These are phyloP conservation scores for Liopterus haemorrhoidalis DNA, from an alignment of 2,888 invertebrate genomes.

Conservation along the genomic window DNA sequence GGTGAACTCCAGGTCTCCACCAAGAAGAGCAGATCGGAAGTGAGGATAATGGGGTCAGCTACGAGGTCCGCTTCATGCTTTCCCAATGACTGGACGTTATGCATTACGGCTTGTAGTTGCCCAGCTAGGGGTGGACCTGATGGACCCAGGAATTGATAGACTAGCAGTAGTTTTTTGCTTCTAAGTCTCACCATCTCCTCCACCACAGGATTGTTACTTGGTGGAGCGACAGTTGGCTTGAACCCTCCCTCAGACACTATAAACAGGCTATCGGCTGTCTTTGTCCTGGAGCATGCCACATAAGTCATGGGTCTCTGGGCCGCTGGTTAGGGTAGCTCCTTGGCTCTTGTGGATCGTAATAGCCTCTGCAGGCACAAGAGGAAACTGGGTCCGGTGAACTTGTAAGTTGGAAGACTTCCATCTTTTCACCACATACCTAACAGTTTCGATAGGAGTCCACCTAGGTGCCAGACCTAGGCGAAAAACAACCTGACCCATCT, in stretches of 20 bases:
- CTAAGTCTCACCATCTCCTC: no score
- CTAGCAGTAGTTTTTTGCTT: no score
- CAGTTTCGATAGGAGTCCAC: slow-evolving; percentile 2
- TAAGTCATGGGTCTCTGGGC: slow-evolving; percentile 22
- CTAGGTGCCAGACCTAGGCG: neutral
- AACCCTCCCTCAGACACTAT: no score
- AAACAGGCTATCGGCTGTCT: neutral
- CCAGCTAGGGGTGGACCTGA: no score
- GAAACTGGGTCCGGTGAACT: slow-evolving; percentile 23
- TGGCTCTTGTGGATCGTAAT: slow-evolving; percentile 29
- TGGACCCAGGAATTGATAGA: no score
- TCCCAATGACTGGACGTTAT: slow-evolving; percentile 2
- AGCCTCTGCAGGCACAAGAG: slow-evolving; percentile 26
- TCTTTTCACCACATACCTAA: slow-evolving; percentile 5
- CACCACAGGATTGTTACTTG: no score
- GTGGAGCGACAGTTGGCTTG: no score
- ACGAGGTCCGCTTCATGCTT: slow-evolving; percentile 1
- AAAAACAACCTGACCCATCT: neutral
- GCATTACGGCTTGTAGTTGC: no score
- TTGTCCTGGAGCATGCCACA: slow-evolving; percentile 1
- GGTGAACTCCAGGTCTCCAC: slow-evolving; percentile 5
- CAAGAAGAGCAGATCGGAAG: neutral
- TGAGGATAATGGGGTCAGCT: neutral
- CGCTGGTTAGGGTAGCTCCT: no score
- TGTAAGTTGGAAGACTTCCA: slow-evolving; percentile 11